Evolutionary conservation across 1,140 invertebrate genomes (phyloP).

Genomic region (Diabrotica undecimpunctata): DNA sequence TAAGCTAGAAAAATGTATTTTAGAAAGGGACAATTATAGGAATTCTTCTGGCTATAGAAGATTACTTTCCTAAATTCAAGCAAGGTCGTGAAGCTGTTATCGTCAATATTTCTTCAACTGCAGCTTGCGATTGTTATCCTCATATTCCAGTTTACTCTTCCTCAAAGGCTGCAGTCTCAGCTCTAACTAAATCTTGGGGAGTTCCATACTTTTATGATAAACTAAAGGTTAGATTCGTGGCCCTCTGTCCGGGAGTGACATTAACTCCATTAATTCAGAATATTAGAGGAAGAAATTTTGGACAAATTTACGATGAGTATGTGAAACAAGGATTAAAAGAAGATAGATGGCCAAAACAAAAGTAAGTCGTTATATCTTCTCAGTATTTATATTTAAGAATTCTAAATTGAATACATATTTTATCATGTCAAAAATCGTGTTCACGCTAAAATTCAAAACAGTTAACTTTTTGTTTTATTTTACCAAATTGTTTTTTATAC

Average conservation of each 20-base stretch:
- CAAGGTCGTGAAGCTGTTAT: slow-evolving; percentile 36
- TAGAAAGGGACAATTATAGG: slow-evolving; percentile 39
- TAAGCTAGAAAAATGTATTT: too few species aligned
- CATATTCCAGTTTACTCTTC: slow-evolving; percentile 33
- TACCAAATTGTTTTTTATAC: too few species aligned
- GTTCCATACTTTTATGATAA: slow-evolving; percentile 26
- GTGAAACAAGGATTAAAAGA: not conserved
- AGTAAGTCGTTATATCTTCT: slow-evolving; percentile 1
- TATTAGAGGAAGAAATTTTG: slow-evolving; percentile 23
- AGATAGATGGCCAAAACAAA: not conserved
- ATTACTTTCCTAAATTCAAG: slow-evolving; percentile 37
- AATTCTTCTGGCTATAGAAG: slow-evolving; percentile 33
- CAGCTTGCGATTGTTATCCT: slow-evolving; percentile 24
- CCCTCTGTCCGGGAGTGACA: slow-evolving; percentile 45
- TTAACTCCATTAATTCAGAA: slow-evolving; percentile 31
- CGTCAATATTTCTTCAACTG: slow-evolving; percentile 37
- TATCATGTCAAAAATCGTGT: too few species aligned
- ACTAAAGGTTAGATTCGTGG: slow-evolving; percentile 40
- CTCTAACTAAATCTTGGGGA: slow-evolving; percentile 32
- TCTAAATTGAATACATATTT: too few species aligned
- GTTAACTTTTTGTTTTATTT: too few species aligned
- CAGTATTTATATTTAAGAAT: too few species aligned
- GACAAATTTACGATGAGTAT: slow-evolving; percentile 23
- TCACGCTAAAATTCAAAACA: too few species aligned
- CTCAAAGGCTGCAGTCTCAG: slow-evolving; percentile 36